Evolutionary conservation across 2,113 vertebrate species (phyloP).

Genomic region (Nestor notabilis): DNA sequence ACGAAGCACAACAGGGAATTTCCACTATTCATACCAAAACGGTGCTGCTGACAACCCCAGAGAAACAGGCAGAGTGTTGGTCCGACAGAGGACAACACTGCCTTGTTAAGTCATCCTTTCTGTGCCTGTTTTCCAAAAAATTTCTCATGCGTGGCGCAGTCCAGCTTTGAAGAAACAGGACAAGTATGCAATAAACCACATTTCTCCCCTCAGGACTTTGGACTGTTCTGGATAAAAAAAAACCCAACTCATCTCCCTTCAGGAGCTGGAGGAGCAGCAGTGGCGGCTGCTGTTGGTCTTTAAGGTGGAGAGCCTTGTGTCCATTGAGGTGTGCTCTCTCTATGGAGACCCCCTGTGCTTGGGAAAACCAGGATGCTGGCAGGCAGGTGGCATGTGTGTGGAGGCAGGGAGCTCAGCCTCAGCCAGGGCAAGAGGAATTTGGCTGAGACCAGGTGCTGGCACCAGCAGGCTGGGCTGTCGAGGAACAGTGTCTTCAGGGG

Average conservation of each 20-base stretch:
- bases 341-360: neutral
- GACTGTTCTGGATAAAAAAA: neutral
- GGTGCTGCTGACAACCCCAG: neutral
- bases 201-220: neutral
- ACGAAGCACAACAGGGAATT: neutral
- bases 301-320: neutral
- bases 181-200: neutral
- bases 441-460: neutral
- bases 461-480: neutral
- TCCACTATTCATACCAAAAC: neutral
- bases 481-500: neutral
- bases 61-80: neutral
- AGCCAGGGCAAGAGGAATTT: neutral
- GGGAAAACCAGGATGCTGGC: rapidly evolving
- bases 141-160: neutral
- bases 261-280: rapidly evolving
- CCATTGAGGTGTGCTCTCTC: neutral
- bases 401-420: neutral
- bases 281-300: neutral
- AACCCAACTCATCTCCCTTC: neutral
- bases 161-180: conserved; percentile 12
- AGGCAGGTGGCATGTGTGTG: rapidly evolving
- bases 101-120: neutral
- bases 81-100: neutral
- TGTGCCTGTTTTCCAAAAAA: neutral